Base-by-base conservation (phyloP, 2,797 vertebrate genomes). In the Amblyraja radiata region DNA sequence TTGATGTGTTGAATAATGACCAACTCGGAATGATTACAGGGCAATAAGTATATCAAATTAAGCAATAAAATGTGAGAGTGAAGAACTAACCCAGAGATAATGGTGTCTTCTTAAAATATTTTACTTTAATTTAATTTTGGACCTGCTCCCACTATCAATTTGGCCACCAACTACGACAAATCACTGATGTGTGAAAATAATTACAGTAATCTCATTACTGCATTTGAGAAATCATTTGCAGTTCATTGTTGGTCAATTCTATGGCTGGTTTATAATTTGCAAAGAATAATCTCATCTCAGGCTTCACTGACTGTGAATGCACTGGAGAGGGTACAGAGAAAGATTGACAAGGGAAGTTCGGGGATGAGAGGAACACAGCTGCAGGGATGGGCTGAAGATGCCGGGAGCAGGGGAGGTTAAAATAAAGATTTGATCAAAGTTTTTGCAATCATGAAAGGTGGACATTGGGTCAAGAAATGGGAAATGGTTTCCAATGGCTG, bases 51-150 rank as follows among this genome's bases (percentile, higher is more conserved):
- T 73, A 46, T 46, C 68, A 21, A 90, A 39, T 36, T 58, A 61
- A 61, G 25, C 10, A 68, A 88, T 32, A 68, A 68, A 88, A 68
- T 2, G 10, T 36, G n/a, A 23, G 63, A 68, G 28, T 21, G 68
- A 88, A 88, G 63, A 32, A 36, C 61, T 68, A 7, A 68, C 16
- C n/a, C 63, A 32, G 84, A 68, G 84, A 68, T 68, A 32, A 36
- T 32, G 36, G n/a, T 32, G 28, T 63, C n/a, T 68, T 88, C 65
- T 36, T 36, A 68, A 88, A 88, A 88, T 68, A 68, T 36, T 68
- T 88, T 68, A 6, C 65, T 36, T 74, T 36, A n/a, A 86, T 86
- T 86, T 88, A 88, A 88, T 88, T 88, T 88, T 88, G 84, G 84
- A 18, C 61, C n/a, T 36, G 32, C 84, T 68, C 61, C 63, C 63